phyloP scores from a whole-genome alignment of 2,797 vertebrate species.

The Mareca penelope region DNA sequence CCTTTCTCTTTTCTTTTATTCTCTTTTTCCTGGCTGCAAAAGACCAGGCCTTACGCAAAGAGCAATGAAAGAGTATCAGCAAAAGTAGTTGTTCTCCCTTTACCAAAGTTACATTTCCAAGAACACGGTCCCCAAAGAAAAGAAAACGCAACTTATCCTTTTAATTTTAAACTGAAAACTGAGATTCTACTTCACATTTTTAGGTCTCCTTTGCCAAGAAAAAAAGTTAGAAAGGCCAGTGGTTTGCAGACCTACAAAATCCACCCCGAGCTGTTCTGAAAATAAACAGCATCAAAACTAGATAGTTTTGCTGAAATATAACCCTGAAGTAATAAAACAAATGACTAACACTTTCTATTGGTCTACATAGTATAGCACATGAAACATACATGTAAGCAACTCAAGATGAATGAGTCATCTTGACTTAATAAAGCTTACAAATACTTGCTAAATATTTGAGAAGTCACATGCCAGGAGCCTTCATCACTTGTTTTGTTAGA shows the following conservation, averaged over 20 bases:
- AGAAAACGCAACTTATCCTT: neutral
- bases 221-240: neutral
- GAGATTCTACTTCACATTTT: neutral
- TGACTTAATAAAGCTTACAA: conserved; percentile 65
- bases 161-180: conserved; percentile 42
- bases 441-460: conserved; percentile 59
- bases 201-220: neutral
- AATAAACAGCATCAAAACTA: conserved; percentile 40
- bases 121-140: neutral
- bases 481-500: conserved; percentile 66
- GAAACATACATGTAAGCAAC: conserved; percentile 56
- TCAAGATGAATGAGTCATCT: conserved; percentile 64
- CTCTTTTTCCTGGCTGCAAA: conserved; percentile 9
- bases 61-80: neutral
- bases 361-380: neutral
- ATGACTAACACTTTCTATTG: conserved; percentile 57
- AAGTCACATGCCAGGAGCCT: conserved; percentile 56
- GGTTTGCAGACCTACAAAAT: conserved; percentile 33
- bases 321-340: conserved; percentile 33
- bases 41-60: neutral
- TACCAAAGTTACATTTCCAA: neutral
- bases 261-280: neutral
- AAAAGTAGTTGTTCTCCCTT: conserved; percentile 1
- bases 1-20: too few relatives aligned
- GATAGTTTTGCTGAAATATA: conserved; percentile 35